Conservation (phyloP, 2,888 invertebrate species). For the Smittia aterrima region DNA sequence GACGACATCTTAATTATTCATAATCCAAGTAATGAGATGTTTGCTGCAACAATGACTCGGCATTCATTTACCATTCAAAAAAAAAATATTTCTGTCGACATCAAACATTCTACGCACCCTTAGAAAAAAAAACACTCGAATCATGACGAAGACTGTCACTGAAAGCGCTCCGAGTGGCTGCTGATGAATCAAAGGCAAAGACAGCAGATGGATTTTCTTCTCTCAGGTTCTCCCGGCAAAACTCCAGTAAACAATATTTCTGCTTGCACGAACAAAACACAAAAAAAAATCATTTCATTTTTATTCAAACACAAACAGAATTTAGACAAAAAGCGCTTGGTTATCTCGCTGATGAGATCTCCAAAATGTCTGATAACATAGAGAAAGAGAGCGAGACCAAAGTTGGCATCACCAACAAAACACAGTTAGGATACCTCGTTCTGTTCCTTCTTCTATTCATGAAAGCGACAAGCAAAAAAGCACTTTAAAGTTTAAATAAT, state of each 20-base stretch:
- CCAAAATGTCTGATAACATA: constrained; percentile 30
- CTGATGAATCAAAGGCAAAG: constrained; percentile 19
- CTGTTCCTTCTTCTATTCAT: constrained; percentile 25
- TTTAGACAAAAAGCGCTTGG: constrained; percentile 24
- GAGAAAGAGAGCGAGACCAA: constrained; percentile 30
- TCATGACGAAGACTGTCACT: not conserved
- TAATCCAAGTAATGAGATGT: constrained; percentile 18
- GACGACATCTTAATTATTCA: constrained; percentile 16
- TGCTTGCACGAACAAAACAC: constrained; percentile 33
- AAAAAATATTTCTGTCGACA: not conserved
- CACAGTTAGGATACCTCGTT: constrained; percentile 32
- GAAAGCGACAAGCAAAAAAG: constrained; percentile 23
- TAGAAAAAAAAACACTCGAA: not conserved
- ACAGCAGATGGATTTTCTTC: constrained; percentile 38
- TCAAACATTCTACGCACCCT: constrained; percentile 12
- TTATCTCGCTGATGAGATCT: constrained; percentile 38
- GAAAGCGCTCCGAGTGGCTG: not conserved
- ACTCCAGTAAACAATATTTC: constrained; percentile 14
- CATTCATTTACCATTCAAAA: not conserved
- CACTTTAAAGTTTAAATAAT: constrained; percentile 35
- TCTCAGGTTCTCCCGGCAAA: not conserved
- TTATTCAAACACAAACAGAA: constrained; percentile 36
- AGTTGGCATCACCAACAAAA: constrained; percentile 28
- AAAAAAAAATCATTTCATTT: constrained; percentile 32
- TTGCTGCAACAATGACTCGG: not conserved